These are phyloP conservation scores for Lycaena phlaeas DNA, from an alignment of 2,888 invertebrate species.

Conservation along the genomic window DNA sequence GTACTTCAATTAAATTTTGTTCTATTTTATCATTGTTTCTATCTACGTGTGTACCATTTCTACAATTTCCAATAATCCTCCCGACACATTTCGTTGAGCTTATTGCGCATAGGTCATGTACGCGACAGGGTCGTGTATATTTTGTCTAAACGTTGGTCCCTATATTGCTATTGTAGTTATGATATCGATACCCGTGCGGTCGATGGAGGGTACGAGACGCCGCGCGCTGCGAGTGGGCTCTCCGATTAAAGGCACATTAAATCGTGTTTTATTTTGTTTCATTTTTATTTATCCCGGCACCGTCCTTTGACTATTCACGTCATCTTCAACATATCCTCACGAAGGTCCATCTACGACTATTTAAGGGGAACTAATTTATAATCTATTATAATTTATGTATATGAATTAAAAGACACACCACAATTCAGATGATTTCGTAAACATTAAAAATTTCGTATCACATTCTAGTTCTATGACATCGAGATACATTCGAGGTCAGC, in stretches of 20 bases:
- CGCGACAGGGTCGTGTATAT: slow-evolving; percentile 58
- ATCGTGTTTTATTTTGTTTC: slow-evolving; percentile 57
- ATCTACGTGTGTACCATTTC: slow-evolving; percentile 12
- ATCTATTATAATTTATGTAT: slow-evolving; percentile 32
- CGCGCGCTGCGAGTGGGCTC: slow-evolving; percentile 53
- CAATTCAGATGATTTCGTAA: slow-evolving; percentile 51
- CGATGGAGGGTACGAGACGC: slow-evolving; percentile 40
- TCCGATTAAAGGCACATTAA: slow-evolving; percentile 71
- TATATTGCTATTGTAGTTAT: slow-evolving; percentile 66
- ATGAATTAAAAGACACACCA: slow-evolving; percentile 64
- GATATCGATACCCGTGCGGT: slow-evolving; percentile 36
- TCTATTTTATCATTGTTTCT: slow-evolving; percentile 6
- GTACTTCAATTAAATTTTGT: slow-evolving; percentile 3
- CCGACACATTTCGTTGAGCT: slow-evolving; percentile 45
- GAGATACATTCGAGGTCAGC: slow-evolving; percentile 36
- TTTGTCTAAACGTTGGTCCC: slow-evolving; percentile 73
- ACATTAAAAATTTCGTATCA: slow-evolving; percentile 57
- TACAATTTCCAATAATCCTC: slow-evolving; percentile 23
- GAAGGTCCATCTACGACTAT: slow-evolving; percentile 58
- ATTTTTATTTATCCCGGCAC: slow-evolving; percentile 46
- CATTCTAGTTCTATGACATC: slow-evolving; percentile 59
- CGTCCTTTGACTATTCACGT: slow-evolving; percentile 38
- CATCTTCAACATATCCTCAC: slow-evolving; percentile 39
- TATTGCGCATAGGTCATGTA: slow-evolving; percentile 40
- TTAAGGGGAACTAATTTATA: slow-evolving; percentile 32